Evolutionary conservation across 2,888 invertebrate species (phyloP).

Genomic region (Choreutis nemorana): DNA sequence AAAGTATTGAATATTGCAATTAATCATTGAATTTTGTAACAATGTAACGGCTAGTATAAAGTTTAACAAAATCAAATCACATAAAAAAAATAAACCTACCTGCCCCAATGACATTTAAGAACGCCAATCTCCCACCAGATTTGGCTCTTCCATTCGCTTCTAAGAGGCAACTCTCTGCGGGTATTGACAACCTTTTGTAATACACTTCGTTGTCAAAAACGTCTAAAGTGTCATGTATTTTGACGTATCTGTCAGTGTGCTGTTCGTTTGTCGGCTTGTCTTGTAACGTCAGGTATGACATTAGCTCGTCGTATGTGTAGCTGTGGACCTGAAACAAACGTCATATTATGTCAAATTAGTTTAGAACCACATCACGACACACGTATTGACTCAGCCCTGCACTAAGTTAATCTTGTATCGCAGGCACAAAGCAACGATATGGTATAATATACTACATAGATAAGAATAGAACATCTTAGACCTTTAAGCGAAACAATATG

Average conservation of each 20-base stretch:
- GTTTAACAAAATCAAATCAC: no score
- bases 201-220: conserved; percentile 51
- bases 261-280: conserved; percentile 24
- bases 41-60: no score
- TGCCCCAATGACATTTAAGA: conserved; percentile 71
- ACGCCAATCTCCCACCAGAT: conserved; percentile 57
- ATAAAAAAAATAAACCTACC: conserved; percentile 31
- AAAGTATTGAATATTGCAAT: no score
- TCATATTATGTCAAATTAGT: no score
- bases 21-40: no score
- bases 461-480: no score
- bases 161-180: conserved; percentile 68
- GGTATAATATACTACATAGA: no score
- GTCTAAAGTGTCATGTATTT: conserved; percentile 13
- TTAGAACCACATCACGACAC: no score
- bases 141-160: conserved; percentile 69
- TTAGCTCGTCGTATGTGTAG: conserved; percentile 36
- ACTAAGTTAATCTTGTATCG: no score
- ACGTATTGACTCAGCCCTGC: no score
- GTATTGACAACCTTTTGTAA: conserved; percentile 58
- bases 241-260: conserved; percentile 37
- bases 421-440: no score
- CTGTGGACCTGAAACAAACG: conserved; percentile 39
- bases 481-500: no score
- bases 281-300: conserved; percentile 27